These are phyloP conservation scores for Tamandua tetradactyla DNA, from an alignment of 2,797 vertebrate species.

Conservation along the genomic window DNA sequence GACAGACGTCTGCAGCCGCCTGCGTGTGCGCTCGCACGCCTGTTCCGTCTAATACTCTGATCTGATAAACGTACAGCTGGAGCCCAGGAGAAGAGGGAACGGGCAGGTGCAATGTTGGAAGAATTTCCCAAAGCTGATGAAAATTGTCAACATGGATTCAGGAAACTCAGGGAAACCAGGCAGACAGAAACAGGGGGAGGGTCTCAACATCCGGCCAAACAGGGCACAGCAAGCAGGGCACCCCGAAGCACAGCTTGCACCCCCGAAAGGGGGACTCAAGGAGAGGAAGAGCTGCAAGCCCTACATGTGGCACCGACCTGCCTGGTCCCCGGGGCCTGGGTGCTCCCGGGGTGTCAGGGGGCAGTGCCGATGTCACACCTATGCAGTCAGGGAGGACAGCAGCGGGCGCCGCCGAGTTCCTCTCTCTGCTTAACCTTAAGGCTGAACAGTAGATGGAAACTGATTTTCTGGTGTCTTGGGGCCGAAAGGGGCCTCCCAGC, in stretches of 20 bases:
- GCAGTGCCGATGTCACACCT: background rate
- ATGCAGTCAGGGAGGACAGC: background rate
- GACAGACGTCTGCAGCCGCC: background rate
- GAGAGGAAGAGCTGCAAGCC: too few species aligned
- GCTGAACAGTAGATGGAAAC: conserved; percentile 50
- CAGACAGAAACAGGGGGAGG: too few species aligned
- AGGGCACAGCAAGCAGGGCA: too few species aligned
- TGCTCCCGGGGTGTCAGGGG: accelerated
- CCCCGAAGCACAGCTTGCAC: too few species aligned
- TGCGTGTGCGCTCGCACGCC: background rate
- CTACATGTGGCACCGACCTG: too few species aligned
- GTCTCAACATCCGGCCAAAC: too few species aligned
- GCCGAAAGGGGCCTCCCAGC: too few species aligned
- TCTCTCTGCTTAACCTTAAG: background rate
- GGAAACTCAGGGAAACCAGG: background rate
- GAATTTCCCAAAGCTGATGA: background rate
- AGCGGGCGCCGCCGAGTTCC: accelerated
- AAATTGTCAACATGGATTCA: too few species aligned
- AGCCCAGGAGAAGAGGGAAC: background rate
- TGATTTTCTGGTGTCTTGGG: conserved; percentile 62
- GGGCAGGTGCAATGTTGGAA: background rate
- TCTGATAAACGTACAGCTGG: background rate
- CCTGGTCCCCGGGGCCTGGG: too few species aligned
- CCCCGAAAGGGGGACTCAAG: too few species aligned
- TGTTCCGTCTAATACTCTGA: too few species aligned